A percentile compares a stretch with the other conserved stretches of the same genome.
These are phyloP conservation scores for Anguilla pacifica DNA, from an alignment of 2,797 vertebrate species.

Conservation along the genomic window DNA sequence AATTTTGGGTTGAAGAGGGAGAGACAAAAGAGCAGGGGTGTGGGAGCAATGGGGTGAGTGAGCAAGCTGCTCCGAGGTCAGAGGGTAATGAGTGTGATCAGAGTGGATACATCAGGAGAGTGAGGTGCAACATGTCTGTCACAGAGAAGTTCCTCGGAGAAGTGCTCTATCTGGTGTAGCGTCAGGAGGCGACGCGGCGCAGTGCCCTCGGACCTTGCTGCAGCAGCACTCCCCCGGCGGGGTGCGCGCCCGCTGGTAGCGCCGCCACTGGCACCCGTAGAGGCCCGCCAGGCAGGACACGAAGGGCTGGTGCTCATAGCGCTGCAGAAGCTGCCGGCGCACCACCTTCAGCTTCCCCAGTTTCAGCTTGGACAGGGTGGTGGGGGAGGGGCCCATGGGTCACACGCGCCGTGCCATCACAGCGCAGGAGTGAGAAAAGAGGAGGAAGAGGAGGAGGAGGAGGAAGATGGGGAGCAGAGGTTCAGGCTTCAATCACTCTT, in stretches of 20 bases:
- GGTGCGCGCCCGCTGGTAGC: constrained; percentile 73
- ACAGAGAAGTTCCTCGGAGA: neutral
- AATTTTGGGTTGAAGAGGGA: neutral
- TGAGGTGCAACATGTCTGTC: neutral
- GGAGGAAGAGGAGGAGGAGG: neutral
- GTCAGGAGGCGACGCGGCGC: neutral
- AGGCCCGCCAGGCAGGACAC: constrained; percentile 86
- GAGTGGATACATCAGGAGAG: neutral
- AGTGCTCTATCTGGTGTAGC: neutral
- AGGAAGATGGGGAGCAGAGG: neutral
- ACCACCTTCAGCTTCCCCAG: constrained; percentile 84
- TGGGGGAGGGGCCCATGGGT: constrained; percentile 61
- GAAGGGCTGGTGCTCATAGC: constrained; percentile 80
- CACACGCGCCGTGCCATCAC: constrained; percentile 70
- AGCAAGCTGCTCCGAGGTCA: neutral
- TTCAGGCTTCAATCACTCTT: neutral
- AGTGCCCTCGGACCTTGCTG: constrained; percentile 64
- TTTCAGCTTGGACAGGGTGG: constrained; percentile 72
- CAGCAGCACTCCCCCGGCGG: constrained; percentile 87
- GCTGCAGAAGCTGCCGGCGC: constrained; percentile 77
- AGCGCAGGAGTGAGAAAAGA: neutral
- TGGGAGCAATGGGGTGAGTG: neutral
- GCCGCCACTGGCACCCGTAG: constrained; percentile 88
- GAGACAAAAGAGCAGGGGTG: neutral
- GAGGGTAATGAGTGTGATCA: too few species aligned